Base-by-base conservation (phyloP, 2,113 vertebrate genomes). In the Indicator maculatus region DNA sequence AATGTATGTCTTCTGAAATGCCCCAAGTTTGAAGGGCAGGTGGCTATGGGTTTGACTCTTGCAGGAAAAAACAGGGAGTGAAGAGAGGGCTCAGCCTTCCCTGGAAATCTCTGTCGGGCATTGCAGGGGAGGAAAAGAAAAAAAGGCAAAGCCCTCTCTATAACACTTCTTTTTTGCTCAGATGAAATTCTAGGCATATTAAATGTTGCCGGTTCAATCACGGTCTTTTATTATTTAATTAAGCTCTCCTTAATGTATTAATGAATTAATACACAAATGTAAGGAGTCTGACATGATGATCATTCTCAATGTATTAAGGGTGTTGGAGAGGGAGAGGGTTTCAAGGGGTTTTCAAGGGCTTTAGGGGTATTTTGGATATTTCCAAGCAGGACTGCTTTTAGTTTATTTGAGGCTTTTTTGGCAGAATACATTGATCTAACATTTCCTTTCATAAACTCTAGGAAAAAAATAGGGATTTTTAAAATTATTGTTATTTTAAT, bases 211-310 rank as follows among this genome's bases (percentile, higher is more conserved):
- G 52, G 86, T 93, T 91, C 61, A 95, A 17, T 96, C 88, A 45
- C 15, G 1, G 4, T 53, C 63, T 92, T 95, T 83, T 85, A 85
- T 96, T 96, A 80, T 96, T 96, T 94, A 94, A 96, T 95, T 95
- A 93, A 92, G 84, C 87, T 71, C 65, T 80, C 74, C 58, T 84
- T 93, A 88, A 90, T 89, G 63, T 94, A 76, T 82, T 87, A 95
- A 77, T 91, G 90, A 93, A 95, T 89, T 97, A 92, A 87, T 95
- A 89, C 69, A 96, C 96, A 91, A 91, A 31, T 92, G 72, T 65
- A 71, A 93, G 79, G 75, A 84, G 74, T 47, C 47, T 90, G 78
- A 60, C 20, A 58, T 38, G 36, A 15, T n/a, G 71, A 89, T 96
- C 56, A 71, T 78, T 79, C 60, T 79, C 87, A 63, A 83, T 69